Evolutionary conservation across 2,113 vertebrate species (phyloP).

Genomic region (Copsychus sechellarum): DNA sequence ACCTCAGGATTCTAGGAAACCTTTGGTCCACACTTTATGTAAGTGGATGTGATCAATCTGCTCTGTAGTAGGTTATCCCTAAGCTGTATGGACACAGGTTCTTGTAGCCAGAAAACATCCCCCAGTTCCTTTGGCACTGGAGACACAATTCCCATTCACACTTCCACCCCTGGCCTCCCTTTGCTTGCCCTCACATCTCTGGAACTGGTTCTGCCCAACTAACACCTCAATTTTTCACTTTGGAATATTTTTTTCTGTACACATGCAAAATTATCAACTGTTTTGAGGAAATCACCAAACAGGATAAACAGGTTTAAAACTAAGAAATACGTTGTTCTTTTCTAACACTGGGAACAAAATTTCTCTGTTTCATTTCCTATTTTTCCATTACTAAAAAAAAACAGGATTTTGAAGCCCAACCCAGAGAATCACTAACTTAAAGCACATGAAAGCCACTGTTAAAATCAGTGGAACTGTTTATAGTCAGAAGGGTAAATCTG

Average conservation of each 20-base stretch:
- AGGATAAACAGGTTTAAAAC: background rate
- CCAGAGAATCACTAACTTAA: background rate
- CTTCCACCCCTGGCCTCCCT: rapidly evolving
- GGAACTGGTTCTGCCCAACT: rapidly evolving
- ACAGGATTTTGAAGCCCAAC: background rate
- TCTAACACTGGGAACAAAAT: rapidly evolving
- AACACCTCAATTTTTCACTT: background rate
- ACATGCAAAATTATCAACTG: background rate
- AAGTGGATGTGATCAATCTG: background rate
- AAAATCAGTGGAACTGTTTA: background rate
- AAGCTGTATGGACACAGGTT: background rate
- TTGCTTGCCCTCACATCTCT: background rate
- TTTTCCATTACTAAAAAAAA: background rate
- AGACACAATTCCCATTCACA: background rate
- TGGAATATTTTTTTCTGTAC: background rate
- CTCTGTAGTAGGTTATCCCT: background rate
- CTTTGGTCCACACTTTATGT: background rate
- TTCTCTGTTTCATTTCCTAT: background rate
- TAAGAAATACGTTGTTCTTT: background rate
- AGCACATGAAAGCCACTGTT: background rate
- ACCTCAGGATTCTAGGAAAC: background rate
- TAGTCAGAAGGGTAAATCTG: background rate
- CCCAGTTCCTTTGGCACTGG: background rate
- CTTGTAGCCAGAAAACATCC: background rate
- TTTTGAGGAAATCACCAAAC: background rate